A percentile compares a stretch with the other conserved stretches of the same genome.
These are phyloP conservation scores for Ectropis grisescens DNA, from an alignment of 1,140 invertebrate genomes.

Conservation along the genomic window DNA sequence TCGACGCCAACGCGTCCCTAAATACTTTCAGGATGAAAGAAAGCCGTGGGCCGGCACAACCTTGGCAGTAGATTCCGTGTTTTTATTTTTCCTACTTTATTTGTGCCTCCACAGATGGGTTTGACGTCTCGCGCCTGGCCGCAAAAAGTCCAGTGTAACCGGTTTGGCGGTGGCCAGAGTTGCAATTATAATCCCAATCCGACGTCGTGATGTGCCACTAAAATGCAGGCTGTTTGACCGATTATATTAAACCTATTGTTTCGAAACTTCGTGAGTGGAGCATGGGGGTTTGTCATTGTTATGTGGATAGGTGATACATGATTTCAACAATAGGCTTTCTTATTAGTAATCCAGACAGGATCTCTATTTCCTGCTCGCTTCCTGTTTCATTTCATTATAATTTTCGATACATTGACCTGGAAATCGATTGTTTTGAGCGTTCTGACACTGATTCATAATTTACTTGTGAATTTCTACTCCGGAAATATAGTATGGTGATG, in stretches of 20 bases:
- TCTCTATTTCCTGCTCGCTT: conserved; percentile 33
- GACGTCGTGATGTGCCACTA: conserved; percentile 37
- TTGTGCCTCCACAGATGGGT: too few relatives aligned
- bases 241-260: too few relatives aligned
- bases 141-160: conserved; percentile 37
- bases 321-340: conserved; percentile 19
- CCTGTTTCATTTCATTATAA: conserved; percentile 40
- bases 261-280: too few relatives aligned
- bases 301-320: background rate
- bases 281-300: too few relatives aligned
- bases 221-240: conserved; percentile 36
- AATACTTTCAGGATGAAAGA: conserved; percentile 13
- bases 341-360: conserved; percentile 39
- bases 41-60: conserved; percentile 1
- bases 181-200: conserved; percentile 52
- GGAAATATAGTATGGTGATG: too few relatives aligned
- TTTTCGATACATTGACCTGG: conserved; percentile 32
- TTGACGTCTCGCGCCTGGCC: conserved; percentile 19
- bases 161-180: conserved; percentile 52
- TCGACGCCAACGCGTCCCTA: conserved; percentile 10
- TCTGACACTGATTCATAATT: too few relatives aligned
- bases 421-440: too few relatives aligned
- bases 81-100: too few relatives aligned
- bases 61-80: conserved; percentile 1
- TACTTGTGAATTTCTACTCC: too few relatives aligned